These are phyloP conservation scores for Intellagama lesueurii DNA, from an alignment of 2,797 vertebrate genomes.

Conservation along the genomic window DNA sequence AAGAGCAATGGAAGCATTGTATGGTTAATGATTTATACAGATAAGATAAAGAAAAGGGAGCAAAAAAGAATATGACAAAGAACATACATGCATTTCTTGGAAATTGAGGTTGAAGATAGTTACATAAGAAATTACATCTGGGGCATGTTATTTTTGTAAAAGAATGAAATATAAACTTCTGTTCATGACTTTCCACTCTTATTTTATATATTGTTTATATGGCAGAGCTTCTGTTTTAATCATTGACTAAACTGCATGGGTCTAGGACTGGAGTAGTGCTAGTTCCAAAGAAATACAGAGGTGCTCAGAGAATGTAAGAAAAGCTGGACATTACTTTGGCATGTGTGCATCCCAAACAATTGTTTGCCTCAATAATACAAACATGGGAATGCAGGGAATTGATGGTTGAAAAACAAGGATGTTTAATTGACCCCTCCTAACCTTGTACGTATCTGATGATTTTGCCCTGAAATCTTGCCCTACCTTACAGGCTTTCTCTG, in stretches of 20 bases:
- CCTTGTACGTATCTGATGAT: not conserved
- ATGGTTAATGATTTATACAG: constrained; percentile 49
- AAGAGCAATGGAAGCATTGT: constrained; percentile 54
- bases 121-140: constrained; percentile 59
- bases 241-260: constrained; percentile 29
- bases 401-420: no score
- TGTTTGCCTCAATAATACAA: not conserved
- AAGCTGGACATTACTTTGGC: not conserved
- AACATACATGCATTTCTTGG: constrained; percentile 39
- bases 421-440: not conserved
- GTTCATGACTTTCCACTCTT: constrained; percentile 50
- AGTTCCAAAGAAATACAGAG: constrained; percentile 1
- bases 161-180: constrained; percentile 59
- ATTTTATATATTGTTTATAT: constrained; percentile 49
- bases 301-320: not conserved
- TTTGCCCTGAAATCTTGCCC: not conserved
- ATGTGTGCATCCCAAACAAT: not conserved
- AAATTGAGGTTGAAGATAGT: constrained; percentile 51
- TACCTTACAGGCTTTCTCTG: not conserved
- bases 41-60: accelerated
- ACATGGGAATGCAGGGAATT: not conserved
- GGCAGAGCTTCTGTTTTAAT: constrained; percentile 55
- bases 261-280: not conserved
- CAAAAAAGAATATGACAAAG: constrained; percentile 26
- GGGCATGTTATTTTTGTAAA: constrained; percentile 1